These are phyloP conservation scores for Polypedilum pembai DNA, from an alignment of 1,140 invertebrate genomes.

Conservation along the genomic window DNA sequence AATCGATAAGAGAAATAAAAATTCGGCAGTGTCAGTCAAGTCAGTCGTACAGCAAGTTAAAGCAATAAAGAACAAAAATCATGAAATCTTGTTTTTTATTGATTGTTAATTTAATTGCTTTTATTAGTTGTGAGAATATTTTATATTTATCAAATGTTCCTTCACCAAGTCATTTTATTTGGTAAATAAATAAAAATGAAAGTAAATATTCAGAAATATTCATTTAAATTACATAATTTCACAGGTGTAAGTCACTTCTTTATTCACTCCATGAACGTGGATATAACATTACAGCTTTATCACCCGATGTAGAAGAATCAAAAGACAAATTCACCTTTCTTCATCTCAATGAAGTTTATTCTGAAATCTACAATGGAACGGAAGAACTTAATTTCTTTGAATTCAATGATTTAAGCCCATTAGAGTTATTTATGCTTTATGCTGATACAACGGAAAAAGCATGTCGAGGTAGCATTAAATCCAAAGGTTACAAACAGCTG, in stretches of 20 bases:
- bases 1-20: background rate
- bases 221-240: background rate
- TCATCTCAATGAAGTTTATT: background rate
- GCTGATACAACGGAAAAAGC: background rate
- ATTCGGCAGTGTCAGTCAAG: background rate
- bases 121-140: background rate
- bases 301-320: background rate
- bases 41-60: background rate
- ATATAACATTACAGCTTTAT: background rate
- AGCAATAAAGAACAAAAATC: background rate
- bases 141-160: slow-evolving; percentile 22
- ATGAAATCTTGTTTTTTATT: background rate
- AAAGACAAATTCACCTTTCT: background rate
- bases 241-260: background rate
- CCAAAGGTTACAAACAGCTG: background rate
- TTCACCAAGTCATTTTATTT: slow-evolving; percentile 21
- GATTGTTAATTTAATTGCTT: background rate
- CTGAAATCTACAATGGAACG: background rate
- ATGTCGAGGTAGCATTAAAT: background rate
- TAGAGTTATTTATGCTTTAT: background rate
- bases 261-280: slow-evolving; percentile 22
- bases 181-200: background rate
- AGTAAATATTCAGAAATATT: background rate
- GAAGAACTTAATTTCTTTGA: background rate
- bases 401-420: background rate